Base-by-base conservation (phyloP, 23 tunicate genomes). In the Corella eumyota region DNA sequence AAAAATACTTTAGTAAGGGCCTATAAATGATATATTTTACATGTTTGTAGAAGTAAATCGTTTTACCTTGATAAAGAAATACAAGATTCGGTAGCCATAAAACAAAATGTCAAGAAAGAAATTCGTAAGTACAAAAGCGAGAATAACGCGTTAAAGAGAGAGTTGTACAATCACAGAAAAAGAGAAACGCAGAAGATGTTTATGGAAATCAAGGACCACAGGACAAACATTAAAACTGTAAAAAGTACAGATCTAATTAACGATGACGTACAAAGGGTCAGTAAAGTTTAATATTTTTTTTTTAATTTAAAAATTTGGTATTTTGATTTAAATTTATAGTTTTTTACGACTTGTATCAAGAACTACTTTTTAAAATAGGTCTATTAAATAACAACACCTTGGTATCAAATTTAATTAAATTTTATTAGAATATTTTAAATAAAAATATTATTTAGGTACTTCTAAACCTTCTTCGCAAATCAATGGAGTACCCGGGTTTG, bases 401-500 rank as follows among this genome's bases (percentile, higher is more conserved):
- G n/a, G n/a, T n/a, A n/a, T n/a, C n/a, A n/a, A n/a, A n/a, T n/a
- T n/a, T n/a, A n/a, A n/a, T n/a, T n/a, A n/a, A n/a, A n/a, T n/a
- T n/a, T n/a, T n/a, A n/a, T n/a, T n/a, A n/a, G n/a, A n/a, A n/a
- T n/a, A n/a, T n/a, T n/a, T n/a, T n/a, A n/a, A n/a, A n/a, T n/a
- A n/a, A n/a, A n/a, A n/a, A n/a, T n/a, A n/a, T n/a, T n/a, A n/a
- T n/a, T n/a, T n/a, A 77, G 85, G 62, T 38, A 32, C 70, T 36
- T 45, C 60, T 77, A 11, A 59, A 47, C 1, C 61, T 77, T 23
- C 70, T 77, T 2, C 50, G 45, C 15, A 48, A 48, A 53, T 77
- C 85, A 1, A 77, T 77, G 85, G 17, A 20, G 29, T 68, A 58
- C 45, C 85, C 85, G 3, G 32, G 44, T n/a, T 23, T 58, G 3